A percentile compares a stretch with the other conserved stretches of the same genome.
These are phyloP conservation scores for Drosophila azteca DNA, from an alignment of 1,140 invertebrate genomes.

Conservation along the genomic window DNA sequence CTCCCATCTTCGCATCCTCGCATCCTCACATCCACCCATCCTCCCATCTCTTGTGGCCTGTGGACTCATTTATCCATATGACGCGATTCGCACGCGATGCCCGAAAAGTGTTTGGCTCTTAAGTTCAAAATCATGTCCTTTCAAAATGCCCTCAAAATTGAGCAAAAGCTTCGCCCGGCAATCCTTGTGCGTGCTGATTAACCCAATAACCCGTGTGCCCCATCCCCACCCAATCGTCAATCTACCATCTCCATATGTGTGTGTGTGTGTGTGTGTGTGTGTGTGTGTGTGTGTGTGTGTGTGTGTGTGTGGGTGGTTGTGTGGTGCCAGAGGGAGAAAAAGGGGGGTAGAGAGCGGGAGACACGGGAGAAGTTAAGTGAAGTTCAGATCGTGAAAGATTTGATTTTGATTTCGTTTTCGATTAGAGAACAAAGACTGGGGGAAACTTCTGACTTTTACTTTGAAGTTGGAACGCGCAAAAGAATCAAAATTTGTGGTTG, in stretches of 20 bases:
- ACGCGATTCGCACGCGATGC: slow-evolving; percentile 54
- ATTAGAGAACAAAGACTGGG: slow-evolving; percentile 14
- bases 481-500: too few species aligned
- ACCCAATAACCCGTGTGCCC: slow-evolving; percentile 47
- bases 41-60: neutral
- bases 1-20: neutral
- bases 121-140: slow-evolving; percentile 62
- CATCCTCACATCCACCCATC: neutral
- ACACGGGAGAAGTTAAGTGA: neutral
- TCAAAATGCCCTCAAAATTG: slow-evolving; percentile 24
- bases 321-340: neutral
- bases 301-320: slow-evolving; percentile 40
- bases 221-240: neutral
- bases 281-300: too few species aligned
- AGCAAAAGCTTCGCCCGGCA: slow-evolving; percentile 31
- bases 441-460: slow-evolving; percentile 4
- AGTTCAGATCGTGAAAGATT: slow-evolving; percentile 28
- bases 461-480: slow-evolving; percentile 18
- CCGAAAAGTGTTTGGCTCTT: slow-evolving; percentile 56
- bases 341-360: too few species aligned
- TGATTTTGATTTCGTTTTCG: slow-evolving; percentile 41
- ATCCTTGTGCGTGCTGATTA: slow-evolving; percentile 54
- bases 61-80: slow-evolving; percentile 51
- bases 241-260: neutral
- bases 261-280: too few species aligned